Base-by-base conservation (phyloP, 2,113 vertebrate species). In the Prinia subflava region DNA sequence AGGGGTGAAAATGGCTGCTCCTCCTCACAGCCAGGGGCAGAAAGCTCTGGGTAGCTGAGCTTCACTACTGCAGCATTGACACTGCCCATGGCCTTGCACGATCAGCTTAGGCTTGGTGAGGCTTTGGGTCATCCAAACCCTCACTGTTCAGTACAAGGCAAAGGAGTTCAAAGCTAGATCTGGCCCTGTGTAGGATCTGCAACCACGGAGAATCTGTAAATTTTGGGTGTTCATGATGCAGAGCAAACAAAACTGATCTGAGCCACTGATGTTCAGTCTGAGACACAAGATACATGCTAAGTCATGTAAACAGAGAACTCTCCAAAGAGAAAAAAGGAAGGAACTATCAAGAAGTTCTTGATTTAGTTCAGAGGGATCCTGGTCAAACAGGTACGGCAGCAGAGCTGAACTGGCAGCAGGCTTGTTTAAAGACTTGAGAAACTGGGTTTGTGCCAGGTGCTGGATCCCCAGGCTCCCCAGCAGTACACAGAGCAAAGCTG, bases 41-140 rank as follows among this genome's bases (percentile, higher is more conserved):
- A 84, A 81, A 50, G 47, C 39, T 78, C 7, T 2, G 2, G 15
- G 9, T 7, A 28, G 24, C 41, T 9, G 2, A 56, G 27, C 27
- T 57, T 15, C 35, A 22, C 0, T 0, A 3, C 21, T 3, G 1
- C 8, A 13, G 18, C 63, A 12, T 39, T 13, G 13, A 27, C 19
- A 33, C 15, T 10, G 2, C 21, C 23, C 11, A 0, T 42, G 25
- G 7, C 35, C 24, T 71, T 44, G 20, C 22, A 31, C 0, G 0
- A 50, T 33, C 6, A 12, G 35, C 71, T 90, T 35, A 70, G 56
- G 23, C 55, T 65, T 55, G 46, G 23, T 39, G 25, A 33, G 46
- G 41, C 28, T 90, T 64, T 88, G 67, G 11, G 25, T 62, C 9
- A 4, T 41, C 49, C 9, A 0, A 42, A 35, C 21, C 10, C 35